These are phyloP conservation scores for Chrysotoxum bicinctum DNA, from an alignment of 2,888 invertebrate genomes.

Conservation along the genomic window DNA sequence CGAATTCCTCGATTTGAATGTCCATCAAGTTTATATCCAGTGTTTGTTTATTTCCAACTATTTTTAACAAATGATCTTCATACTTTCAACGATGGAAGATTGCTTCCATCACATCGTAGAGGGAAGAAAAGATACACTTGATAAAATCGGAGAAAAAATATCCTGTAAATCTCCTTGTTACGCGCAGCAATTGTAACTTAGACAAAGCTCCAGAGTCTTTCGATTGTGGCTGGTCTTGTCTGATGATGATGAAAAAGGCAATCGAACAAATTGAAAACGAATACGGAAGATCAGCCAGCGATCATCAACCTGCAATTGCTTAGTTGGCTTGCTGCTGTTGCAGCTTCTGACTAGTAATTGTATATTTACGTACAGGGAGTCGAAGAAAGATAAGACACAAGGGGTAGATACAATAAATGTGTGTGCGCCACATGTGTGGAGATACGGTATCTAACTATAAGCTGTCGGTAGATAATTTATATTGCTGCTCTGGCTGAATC, in stretches of 20 bases:
- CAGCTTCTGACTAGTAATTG: conserved; percentile 48
- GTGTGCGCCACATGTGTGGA: conserved; percentile 51
- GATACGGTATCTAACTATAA: conserved; percentile 61
- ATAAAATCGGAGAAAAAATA: conserved; percentile 4
- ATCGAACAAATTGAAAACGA: conserved; percentile 52
- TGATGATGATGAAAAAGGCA: conserved; percentile 18
- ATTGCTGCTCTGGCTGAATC: conserved; percentile 60
- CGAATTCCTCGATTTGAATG: conserved; percentile 57
- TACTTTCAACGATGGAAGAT: conserved; percentile 14
- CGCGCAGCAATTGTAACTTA: conserved; percentile 12
- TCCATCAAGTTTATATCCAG: conserved; percentile 68
- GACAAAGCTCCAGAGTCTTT: background rate
- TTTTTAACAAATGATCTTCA: conserved; percentile 63
- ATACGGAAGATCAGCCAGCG: conserved; percentile 65
- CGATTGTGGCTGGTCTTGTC: background rate
- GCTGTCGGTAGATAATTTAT: conserved; percentile 70
- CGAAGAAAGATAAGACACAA: conserved; percentile 68
- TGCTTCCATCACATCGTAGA: conserved; percentile 32
- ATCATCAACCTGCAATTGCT: conserved; percentile 71
- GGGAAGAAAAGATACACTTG: conserved; percentile 44
- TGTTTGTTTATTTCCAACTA: conserved; percentile 67
- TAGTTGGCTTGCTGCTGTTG: conserved; percentile 31
- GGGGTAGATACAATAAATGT: conserved; percentile 44
- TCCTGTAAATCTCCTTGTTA: conserved; percentile 23
- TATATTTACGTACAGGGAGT: conserved; percentile 65